These are phyloP conservation scores for Nematostella vectensis DNA, from an alignment of 92 coral and sea anemone species.

Conservation along the genomic window DNA sequence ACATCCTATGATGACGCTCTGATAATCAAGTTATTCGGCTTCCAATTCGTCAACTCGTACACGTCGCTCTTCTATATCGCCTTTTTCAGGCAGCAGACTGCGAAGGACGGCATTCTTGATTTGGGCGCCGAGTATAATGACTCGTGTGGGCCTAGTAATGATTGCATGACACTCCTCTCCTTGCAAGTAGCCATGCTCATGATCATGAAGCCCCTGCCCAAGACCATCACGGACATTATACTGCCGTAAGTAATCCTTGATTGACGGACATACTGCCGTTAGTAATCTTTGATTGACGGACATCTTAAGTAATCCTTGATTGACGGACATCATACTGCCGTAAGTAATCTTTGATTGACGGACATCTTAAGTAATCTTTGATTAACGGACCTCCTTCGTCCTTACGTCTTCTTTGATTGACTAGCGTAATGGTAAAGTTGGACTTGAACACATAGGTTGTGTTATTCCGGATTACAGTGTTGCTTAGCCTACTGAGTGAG, in stretches of 20 bases:
- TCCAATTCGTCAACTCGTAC: constrained; percentile 94
- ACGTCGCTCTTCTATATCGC: constrained; percentile 94
- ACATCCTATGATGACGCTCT: constrained; percentile 91
- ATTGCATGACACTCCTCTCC: constrained; percentile 91
- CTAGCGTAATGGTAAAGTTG: too few species aligned
- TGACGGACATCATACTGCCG: too few species aligned
- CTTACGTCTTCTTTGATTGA: too few species aligned
- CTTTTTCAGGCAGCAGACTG: constrained; percentile 80
- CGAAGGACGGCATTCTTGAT: constrained; percentile 68
- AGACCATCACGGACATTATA: constrained; percentile 65
- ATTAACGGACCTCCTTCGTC: too few species aligned
- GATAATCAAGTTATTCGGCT: constrained; percentile 85
- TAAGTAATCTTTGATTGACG: too few species aligned
- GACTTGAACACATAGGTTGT: too few species aligned
- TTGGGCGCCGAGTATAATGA: constrained; percentile 78
- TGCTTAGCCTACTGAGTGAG: too few species aligned
- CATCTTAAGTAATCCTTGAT: too few species aligned
- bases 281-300: neutral
- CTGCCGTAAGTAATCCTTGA: constrained; percentile 74
- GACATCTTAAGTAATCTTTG: too few species aligned
- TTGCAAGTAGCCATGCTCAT: constrained; percentile 97
- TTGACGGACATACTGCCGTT: neutral
- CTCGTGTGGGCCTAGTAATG: constrained; percentile 76
- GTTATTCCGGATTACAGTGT: too few species aligned
- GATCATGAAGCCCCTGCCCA: constrained; percentile 96